Percentiles rank a stretch among this genome's conserved stretches.
These are phyloP conservation scores for Stenichneumon culpator DNA, from an alignment of 2,888 invertebrate species.

Conservation along the genomic window DNA sequence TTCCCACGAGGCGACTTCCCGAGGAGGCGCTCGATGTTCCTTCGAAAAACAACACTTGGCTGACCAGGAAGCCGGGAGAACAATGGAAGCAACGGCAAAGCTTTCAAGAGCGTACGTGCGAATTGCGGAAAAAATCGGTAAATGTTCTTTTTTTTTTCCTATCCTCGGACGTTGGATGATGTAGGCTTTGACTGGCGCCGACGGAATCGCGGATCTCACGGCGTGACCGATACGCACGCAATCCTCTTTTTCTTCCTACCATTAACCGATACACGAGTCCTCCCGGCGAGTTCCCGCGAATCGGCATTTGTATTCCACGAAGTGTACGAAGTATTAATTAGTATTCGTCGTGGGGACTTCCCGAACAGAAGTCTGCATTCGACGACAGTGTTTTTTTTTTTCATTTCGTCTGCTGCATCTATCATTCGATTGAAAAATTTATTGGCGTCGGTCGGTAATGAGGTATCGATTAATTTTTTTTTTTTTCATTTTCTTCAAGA, in stretches of 20 bases:
- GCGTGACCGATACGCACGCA: neutral
- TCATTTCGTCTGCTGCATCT: neutral
- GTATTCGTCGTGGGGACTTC: too few relatives aligned
- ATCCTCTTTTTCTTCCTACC: conserved; percentile 17
- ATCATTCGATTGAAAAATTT: too few relatives aligned
- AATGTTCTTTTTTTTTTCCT: too few relatives aligned
- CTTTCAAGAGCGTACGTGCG: conserved; percentile 6
- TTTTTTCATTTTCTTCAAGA: neutral
- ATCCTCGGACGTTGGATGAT: too few relatives aligned
- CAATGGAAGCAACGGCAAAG: neutral
- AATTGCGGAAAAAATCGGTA: neutral
- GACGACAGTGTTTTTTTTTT: neutral
- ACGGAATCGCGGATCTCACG: too few relatives aligned
- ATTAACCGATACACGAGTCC: conserved; percentile 4
- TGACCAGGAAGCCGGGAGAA: neutral
- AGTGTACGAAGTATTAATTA: too few relatives aligned
- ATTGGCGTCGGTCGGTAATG: neutral
- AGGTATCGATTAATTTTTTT: neutral
- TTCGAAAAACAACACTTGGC: neutral
- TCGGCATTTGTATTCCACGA: too few relatives aligned
- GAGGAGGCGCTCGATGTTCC: neutral
- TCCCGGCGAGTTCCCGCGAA: too few relatives aligned
- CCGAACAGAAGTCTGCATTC: too few relatives aligned
- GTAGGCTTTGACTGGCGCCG: too few relatives aligned
- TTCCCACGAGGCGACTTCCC: neutral